A percentile compares a stretch with the other conserved stretches of the same genome.
phyloP scores from a whole-genome alignment of 2,888 invertebrate species.

The Eupithecia abbreviata region DNA sequence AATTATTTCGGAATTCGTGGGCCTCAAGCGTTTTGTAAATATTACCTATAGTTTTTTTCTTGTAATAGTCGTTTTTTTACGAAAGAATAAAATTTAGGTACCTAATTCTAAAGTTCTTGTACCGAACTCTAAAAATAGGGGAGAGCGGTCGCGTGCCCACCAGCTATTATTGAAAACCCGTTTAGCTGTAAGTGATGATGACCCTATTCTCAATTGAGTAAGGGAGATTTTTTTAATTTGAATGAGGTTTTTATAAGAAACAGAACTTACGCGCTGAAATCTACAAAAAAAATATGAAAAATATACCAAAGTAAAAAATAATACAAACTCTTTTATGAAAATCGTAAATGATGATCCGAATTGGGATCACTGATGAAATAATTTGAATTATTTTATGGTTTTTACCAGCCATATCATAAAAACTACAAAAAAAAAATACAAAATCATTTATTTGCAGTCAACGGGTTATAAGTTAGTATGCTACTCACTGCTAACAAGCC shows the following conservation, averaged over 20 bases:
- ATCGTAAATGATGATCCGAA: background rate
- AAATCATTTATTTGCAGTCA: no score
- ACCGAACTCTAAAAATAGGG: slow-evolving; percentile 49
- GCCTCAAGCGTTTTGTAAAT: background rate
- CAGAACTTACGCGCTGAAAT: background rate
- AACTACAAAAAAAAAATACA: no score
- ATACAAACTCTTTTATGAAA: background rate
- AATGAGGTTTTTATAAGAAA: slow-evolving; percentile 20
- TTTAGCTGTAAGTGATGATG: slow-evolving; percentile 19
- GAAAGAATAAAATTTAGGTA: background rate
- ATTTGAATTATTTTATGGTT: no score
- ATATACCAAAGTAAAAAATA: no score
- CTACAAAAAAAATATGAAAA: background rate
- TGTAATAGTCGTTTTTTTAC: background rate
- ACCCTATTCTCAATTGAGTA: slow-evolving; percentile 33
- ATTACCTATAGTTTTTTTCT: background rate
- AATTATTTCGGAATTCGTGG: background rate
- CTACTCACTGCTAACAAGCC: no score
- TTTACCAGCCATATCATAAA: no score
- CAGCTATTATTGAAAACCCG: slow-evolving; percentile 52
- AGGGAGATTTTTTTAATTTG: slow-evolving; percentile 24
- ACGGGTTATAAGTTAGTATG: no score
- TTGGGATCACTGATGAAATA: no score
- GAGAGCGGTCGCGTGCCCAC: slow-evolving; percentile 67
- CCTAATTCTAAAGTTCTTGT: slow-evolving; percentile 9